phyloP scores from a whole-genome alignment of 2,888 invertebrate species.

The Lepidochitona cinerea region DNA sequence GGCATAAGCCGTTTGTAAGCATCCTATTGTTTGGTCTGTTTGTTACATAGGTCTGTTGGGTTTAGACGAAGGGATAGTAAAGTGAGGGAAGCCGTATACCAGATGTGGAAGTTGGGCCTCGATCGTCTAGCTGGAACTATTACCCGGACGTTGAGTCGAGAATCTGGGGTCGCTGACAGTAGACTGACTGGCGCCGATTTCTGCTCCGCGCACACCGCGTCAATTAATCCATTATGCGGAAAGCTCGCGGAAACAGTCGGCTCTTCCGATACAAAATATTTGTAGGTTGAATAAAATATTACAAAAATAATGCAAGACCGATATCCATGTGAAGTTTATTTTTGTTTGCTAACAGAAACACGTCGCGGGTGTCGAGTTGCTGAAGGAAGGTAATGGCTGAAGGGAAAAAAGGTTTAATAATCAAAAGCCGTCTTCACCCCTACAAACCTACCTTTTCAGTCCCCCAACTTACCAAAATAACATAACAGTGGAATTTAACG shows the following conservation, averaged over 20 bases:
- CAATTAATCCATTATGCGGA: not conserved
- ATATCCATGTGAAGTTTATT: not conserved
- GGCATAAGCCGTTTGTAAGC: too few relatives aligned
- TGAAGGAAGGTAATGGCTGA: too few relatives aligned
- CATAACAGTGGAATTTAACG: too few relatives aligned
- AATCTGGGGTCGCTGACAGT: not conserved
- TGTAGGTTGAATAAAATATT: not conserved
- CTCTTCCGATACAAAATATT: not conserved
- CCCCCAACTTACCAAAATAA: too few relatives aligned
- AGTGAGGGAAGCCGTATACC: too few relatives aligned
- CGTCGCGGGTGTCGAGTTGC: not conserved
- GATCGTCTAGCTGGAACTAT: not conserved
- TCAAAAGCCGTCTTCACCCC: too few relatives aligned
- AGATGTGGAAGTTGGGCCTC: too few relatives aligned
- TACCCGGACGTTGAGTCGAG: not conserved
- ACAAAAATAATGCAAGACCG: not conserved
- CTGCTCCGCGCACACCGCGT: not conserved
- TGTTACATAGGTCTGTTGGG: too few relatives aligned
- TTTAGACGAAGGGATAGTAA: too few relatives aligned
- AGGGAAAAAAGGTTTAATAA: too few relatives aligned
- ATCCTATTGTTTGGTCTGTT: too few relatives aligned
- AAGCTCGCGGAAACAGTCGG: not conserved
- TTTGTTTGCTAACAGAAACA: not conserved
- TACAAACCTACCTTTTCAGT: too few relatives aligned
- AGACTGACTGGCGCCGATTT: not conserved